These are phyloP conservation scores for Graptemys geographica DNA, from an alignment of 2,797 vertebrate species.

Conservation along the genomic window DNA sequence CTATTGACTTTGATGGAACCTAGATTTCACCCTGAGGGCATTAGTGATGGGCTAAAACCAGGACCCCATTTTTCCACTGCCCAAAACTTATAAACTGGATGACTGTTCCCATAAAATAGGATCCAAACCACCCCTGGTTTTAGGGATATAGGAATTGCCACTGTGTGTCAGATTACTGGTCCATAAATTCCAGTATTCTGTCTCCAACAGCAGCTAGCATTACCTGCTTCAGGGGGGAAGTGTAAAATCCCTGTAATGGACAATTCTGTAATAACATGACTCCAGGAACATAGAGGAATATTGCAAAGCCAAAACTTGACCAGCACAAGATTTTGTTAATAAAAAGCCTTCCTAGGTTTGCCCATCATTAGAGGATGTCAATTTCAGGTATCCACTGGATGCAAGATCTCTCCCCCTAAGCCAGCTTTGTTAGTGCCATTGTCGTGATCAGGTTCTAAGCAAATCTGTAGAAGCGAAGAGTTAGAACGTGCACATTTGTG, in stretches of 20 bases:
- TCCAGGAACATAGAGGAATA: not conserved
- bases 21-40: not conserved
- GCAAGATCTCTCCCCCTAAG: not conserved
- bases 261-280: not conserved
- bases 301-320: not conserved
- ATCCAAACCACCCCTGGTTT: not conserved
- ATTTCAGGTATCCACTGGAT: not conserved
- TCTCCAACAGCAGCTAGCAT: not conserved
- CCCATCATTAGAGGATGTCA: not conserved
- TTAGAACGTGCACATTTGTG: accelerated
- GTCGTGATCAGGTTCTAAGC: accelerated
- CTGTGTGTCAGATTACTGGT: not conserved
- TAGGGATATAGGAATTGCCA: not conserved
- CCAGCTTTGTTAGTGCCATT: accelerated
- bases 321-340: not conserved
- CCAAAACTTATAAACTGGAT: not conserved
- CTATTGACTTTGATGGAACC: not conserved
- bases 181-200: not conserved
- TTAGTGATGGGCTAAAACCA: not conserved
- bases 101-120: not conserved
- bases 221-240: not conserved
- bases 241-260: not conserved
- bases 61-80: accelerated
- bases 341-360: not conserved
- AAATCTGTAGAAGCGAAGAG: accelerated